Percentiles rank a stretch among this genome's conserved stretches.
phyloP scores from a whole-genome alignment of 2,797 vertebrate species.

The Rhyacichthys aspro region DNA sequence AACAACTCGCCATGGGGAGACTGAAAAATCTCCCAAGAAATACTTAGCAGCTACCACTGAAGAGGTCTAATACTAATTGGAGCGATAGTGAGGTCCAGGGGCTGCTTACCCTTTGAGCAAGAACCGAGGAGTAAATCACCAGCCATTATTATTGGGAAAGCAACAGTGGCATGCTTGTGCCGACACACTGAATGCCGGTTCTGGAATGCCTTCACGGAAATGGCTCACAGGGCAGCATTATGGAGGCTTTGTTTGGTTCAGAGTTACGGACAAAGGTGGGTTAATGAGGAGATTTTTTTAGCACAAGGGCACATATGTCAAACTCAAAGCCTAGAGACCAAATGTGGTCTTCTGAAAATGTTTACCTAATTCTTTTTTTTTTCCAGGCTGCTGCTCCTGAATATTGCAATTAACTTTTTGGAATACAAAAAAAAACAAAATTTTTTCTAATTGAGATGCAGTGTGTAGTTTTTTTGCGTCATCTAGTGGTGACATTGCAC shows the following conservation, averaged over 20 bases:
- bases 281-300: slow-evolving; percentile 2
- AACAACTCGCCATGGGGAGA: slow-evolving; percentile 1
- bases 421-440: too few species aligned
- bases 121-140: background rate
- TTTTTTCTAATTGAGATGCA: too few species aligned
- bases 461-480: too few species aligned
- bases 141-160: background rate
- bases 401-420: too few species aligned
- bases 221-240: background rate
- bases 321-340: background rate
- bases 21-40: slow-evolving; percentile 2
- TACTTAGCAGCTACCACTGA: background rate
- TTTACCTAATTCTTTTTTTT: too few species aligned
- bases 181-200: background rate
- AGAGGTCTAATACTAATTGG: slow-evolving; percentile 1
- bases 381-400: too few species aligned
- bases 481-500: too few species aligned
- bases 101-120: background rate
- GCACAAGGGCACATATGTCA: background rate
- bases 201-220: background rate
- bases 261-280: slow-evolving; percentile 2
- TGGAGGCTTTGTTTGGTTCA: slow-evolving; percentile 1
- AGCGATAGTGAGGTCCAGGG: background rate
- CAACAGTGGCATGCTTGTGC: too few species aligned
- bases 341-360: background rate